Evolutionary conservation across 2,113 vertebrate species (phyloP), one percentile per base, ranked within the genome.

Genomic region (Glaucomys volans): DNA sequence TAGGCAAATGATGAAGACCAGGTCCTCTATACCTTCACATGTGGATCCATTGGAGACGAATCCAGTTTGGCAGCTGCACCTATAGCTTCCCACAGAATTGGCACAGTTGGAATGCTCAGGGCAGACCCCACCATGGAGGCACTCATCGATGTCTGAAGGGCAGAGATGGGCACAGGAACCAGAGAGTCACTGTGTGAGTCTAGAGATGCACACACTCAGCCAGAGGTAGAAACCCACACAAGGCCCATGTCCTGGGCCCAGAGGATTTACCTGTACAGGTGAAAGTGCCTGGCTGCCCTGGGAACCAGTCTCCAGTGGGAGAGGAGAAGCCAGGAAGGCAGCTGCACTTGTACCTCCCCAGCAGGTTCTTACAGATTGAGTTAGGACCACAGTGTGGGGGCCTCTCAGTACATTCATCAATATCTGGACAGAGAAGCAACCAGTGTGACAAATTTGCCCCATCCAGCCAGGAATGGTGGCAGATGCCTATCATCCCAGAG

Each of bases 271-370:
- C 96, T 95, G 20, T 4, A 0, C 96, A 97, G n/a, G 8, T 0
- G 6, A 94, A 92, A 7, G 0, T 1, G 2, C 10, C 75, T 0
- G 42, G 0, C 5, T 57, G 90, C 28, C 7, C 32, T 0, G 2
- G 8, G 8, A 0, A 26, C 97, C 92, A 92, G 17, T 75, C 10
- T 24, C 76, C 95, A 3, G 50, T n/a, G 44, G 81, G 57, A 52
- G 95, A n/a, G 17, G 95, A 95, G 77, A 97, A 97, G 3, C 96
- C 95, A 4, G 11, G 6, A 0, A 64, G 20, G 57, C 95, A 95
- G n/a, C 30, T 75, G 40, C 92, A 95, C 1, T 0, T 24, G 44
- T 90, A 94, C 2, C 84, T 79, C 42, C 96, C 97, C 0, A 0
- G 8, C 5, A 67, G 0, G 77, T 92, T 95, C 13, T 0, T 47